Evolutionary conservation across 2,797 vertebrate species (phyloP), one percentile per base, ranked within the genome.

Genomic region (Phylloscopus collybita): DNA sequence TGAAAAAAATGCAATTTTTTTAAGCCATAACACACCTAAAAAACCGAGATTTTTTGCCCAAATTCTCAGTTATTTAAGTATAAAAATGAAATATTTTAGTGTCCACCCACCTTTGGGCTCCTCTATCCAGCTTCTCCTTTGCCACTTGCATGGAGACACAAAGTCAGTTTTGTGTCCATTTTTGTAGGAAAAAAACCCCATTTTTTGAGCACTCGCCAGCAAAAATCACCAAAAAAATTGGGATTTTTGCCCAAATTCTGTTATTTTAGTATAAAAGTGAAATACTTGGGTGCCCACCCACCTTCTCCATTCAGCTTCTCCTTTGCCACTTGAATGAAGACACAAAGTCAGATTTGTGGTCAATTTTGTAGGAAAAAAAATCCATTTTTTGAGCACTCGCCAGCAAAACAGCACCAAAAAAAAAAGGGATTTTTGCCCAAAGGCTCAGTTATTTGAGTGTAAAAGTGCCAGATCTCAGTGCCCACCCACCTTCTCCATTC

Each of bases 41-140:
- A 38, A 32, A 7, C 34, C 6, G 1, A 4, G 40, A 9, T 23
- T 73, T 30, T 30, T 50, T 47, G 3, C 44, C 25, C 40, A 27
- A 44, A 70, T 15, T 4, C 29, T 1, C 34, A 34, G 34, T 34
- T 34, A 34, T 34, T 34, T 34, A 34, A 34, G 34, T 34, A 34
- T 34, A 40, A 30, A 40, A 40, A 0, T 0, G 20, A 10, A 22
- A 5, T 3, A 7, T 4, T 17, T 16, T 0, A 0, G 3, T 29
- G 10, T 16, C 32, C 38, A 34, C 96, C 94, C 88, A 98, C 97
- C 97, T 97, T 97, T 95, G 17, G 98, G 98, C n/a, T 98, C 98
- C 32, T 98, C 97, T 10, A 34, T 50, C 15, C 26, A 16, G 15
- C 5, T 27, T 16, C 9, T 50, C 50, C 50, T 51, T 29, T 29